phyloP scores from a whole-genome alignment of 2,113 vertebrate genomes.

The Arizona elegans region DNA sequence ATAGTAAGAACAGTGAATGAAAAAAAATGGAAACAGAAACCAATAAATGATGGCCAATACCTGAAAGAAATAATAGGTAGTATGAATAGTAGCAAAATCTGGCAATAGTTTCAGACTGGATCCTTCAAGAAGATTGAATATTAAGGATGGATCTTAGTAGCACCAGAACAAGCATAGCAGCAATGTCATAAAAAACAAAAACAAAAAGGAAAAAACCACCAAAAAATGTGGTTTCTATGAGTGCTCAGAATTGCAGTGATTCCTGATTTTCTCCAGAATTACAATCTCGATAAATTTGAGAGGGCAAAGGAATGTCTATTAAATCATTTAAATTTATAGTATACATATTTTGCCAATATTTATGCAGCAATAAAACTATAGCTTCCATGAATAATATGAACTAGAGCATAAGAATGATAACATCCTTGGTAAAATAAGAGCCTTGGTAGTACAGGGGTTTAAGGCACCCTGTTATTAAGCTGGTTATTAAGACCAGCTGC shows the following conservation, averaged over 20 bases:
- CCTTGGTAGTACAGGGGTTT: too few species aligned
- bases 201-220: too few species aligned
- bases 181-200: not conserved
- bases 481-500: too few species aligned
- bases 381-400: not conserved
- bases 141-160: not conserved
- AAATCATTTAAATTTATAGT: not conserved
- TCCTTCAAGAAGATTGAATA: not conserved
- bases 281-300: not conserved
- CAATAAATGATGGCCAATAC: not conserved
- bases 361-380: not conserved
- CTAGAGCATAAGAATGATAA: not conserved
- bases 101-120: not conserved
- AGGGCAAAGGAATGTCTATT: not conserved
- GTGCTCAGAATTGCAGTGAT: not conserved
- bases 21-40: not conserved
- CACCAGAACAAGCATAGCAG: not conserved
- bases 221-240: not conserved
- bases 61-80: not conserved
- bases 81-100: not conserved
- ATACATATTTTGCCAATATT: not conserved
- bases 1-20: not conserved
- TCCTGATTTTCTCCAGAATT: not conserved
- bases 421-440: not conserved
- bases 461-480: too few species aligned